Evolutionary conservation across 2,113 vertebrate species (phyloP).

Genomic region (Spilogale gracilis): DNA sequence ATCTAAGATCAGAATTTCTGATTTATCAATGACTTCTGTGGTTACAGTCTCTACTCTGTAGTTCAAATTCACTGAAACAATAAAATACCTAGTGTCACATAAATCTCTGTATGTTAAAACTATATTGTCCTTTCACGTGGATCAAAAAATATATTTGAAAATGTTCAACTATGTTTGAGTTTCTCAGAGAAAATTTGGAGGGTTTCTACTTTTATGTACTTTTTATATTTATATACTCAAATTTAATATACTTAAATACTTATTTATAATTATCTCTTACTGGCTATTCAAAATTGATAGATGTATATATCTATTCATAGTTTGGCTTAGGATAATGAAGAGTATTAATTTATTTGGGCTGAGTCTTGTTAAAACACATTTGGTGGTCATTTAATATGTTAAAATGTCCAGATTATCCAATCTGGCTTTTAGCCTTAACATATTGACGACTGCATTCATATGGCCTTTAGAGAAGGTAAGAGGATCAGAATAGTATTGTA

Average conservation of each 20-base stretch:
- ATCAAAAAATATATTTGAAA: conserved; percentile 25
- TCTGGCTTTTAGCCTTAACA: neutral
- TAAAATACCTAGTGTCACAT: neutral
- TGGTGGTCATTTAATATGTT: neutral
- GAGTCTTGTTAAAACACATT: conserved; percentile 23
- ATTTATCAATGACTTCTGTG: neutral
- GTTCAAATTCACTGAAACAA: conserved; percentile 19
- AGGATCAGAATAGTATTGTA: neutral
- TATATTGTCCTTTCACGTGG: neutral
- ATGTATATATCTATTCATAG: neutral
- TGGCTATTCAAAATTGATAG: conserved; percentile 27
- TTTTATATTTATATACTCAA: neutral
- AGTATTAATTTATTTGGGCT: neutral
- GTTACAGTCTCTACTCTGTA: conserved; percentile 18
- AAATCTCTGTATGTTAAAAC: neutral
- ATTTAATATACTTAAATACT: neutral
- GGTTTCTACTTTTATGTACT: neutral
- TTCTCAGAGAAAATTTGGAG: neutral
- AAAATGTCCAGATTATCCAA: neutral
- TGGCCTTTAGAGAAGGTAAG: neutral
- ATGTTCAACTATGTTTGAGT: neutral
- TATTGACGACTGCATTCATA: rapidly evolving
- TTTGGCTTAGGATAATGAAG: neutral
- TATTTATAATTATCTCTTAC: neutral
- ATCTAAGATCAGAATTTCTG: neutral